Base-by-base conservation (phyloP, 2,888 invertebrate genomes). In the Sipha maydis region DNA sequence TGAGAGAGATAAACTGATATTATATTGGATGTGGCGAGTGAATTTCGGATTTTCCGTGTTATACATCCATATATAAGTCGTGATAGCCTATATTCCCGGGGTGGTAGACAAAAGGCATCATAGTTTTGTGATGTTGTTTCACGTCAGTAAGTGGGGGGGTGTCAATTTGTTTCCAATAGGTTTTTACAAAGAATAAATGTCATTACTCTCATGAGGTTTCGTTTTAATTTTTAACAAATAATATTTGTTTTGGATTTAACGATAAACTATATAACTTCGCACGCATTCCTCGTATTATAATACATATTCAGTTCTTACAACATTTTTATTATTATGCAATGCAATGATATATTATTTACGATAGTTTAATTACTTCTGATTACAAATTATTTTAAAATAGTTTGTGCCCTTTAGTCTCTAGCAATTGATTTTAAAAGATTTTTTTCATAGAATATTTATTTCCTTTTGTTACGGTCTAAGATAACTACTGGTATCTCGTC, bases 21-120 rank as follows among this genome's bases (percentile, higher is more conserved):
- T 85, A 48, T 67, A 78, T 85, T 67, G 67, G 67, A 85, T 78
- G 69, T 78, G 54, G 34, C 78, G 67, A 85, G 85, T 78, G 85
- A 85, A 85, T 85, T 85, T 85, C 54, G 67, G 77, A 85, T 85
- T 85, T 85, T 69, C 31, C 34, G 48, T 78, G 85, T 78, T 78
- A 78, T n/a, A 69, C n/a, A 19, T 11, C 5, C 56, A 67, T 41
- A 21, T n/a, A 82, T n/a, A 84, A 38, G 4, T 48, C 14, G 25
- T 28, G 38, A 85, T 67, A 85, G 56, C 84, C 28, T 67, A 31
- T 84, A 34, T 21, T 41, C 67, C 17, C 76, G 76, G 67, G 84
- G 76, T 21, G 67, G 41, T 48, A 77, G 76, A 85, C 84, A 85
- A 85, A 85, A 85, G 84, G 41, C 41, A 48, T 85, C 76, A 67